Conservation (phyloP, 1,140 invertebrate genomes). For the Caenorhabditis inopinata region DNA sequence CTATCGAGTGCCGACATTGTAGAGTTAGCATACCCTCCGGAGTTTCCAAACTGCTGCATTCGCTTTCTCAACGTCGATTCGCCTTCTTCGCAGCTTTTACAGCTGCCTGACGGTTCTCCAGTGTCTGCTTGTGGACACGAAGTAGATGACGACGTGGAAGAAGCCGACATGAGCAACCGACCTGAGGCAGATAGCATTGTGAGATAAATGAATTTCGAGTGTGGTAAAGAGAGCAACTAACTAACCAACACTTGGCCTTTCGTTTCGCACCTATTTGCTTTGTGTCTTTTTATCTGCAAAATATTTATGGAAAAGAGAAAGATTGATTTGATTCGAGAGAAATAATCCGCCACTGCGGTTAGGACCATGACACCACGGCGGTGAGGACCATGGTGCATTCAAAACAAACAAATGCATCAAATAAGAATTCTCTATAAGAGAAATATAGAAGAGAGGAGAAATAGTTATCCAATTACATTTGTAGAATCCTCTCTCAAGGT, state of each 20-base stretch:
- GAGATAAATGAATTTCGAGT: not conserved
- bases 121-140: not conserved
- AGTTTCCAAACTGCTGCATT: slow-evolving; percentile 5
- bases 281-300: slow-evolving; percentile 22
- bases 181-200: not conserved
- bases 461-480: slow-evolving; percentile 13
- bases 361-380: too few relatives aligned
- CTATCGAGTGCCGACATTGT: not conserved
- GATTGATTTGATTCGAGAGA: not conserved
- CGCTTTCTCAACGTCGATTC: slow-evolving; percentile 10
- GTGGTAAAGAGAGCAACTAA: not conserved
- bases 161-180: slow-evolving; percentile 17
- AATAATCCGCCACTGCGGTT: not conserved
- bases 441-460: not conserved
- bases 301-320: not conserved
- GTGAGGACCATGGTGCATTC: too few relatives aligned
- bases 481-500: too few relatives aligned
- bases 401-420: not conserved
- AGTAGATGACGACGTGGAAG: slow-evolving; percentile 11
- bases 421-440: not conserved
- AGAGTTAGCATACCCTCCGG: not conserved
- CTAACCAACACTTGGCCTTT: not conserved
- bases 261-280: slow-evolving; percentile 28
- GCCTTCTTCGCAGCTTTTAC: not conserved
- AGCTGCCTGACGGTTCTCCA: not conserved